Conservation (phyloP, 92 coral and sea anemone species). For the Actinernus sp. region DNA sequence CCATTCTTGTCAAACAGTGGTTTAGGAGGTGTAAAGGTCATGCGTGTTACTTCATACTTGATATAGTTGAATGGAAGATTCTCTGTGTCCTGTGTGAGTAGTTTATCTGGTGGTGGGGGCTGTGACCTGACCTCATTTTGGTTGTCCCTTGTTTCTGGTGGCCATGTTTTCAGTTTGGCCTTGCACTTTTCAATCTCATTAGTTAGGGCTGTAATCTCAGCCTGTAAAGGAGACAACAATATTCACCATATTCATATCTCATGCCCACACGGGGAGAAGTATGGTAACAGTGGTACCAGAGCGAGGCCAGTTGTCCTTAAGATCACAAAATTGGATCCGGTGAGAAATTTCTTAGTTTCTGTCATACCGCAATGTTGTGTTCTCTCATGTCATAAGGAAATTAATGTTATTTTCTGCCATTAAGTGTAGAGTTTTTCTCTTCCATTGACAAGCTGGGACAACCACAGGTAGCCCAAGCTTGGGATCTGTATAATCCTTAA, state of each 20-base stretch:
- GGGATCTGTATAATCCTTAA: too few relatives aligned
- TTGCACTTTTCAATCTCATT: constrained; percentile 61
- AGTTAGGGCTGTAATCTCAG: constrained; percentile 66
- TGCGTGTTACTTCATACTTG: constrained; percentile 77
- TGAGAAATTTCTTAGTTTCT: too few relatives aligned
- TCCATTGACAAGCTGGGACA: too few relatives aligned
- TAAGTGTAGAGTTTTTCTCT: too few relatives aligned
- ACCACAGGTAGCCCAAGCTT: too few relatives aligned
- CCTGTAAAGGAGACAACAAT: constrained; percentile 4
- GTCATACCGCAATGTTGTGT: too few relatives aligned
- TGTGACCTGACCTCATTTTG: constrained; percentile 25
- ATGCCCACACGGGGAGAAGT: too few relatives aligned
- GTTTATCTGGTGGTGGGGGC: constrained; percentile 46
- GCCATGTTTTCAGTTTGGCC: constrained; percentile 64
- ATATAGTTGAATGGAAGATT: constrained; percentile 64
- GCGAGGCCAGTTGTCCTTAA: too few relatives aligned
- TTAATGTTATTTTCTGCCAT: too few relatives aligned
- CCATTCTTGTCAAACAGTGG: constrained; percentile 85
- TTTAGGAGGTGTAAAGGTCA: constrained; percentile 81
- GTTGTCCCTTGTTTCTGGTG: constrained; percentile 67
- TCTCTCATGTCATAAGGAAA: too few relatives aligned
- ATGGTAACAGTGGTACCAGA: too few relatives aligned
- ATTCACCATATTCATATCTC: background rate
- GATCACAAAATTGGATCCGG: too few relatives aligned
- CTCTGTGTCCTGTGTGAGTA: constrained; percentile 44